These are phyloP conservation scores for Nansenia antarctica DNA, from an alignment of 2,113 vertebrate genomes.

Conservation along the genomic window DNA sequence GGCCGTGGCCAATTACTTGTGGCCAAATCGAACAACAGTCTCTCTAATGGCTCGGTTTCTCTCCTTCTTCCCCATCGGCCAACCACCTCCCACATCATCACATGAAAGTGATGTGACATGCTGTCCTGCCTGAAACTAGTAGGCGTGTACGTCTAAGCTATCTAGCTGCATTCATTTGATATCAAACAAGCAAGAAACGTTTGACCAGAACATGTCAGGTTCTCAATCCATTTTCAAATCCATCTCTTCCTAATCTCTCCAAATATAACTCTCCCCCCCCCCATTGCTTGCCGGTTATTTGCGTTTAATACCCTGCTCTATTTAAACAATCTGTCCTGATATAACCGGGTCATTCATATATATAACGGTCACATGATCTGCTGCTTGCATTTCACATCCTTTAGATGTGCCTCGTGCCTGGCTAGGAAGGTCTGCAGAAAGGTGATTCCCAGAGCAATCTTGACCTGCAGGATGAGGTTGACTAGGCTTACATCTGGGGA, in stretches of 20 bases:
- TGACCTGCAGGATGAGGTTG: background rate
- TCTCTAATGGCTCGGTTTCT: too few species aligned
- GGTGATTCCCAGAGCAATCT: background rate
- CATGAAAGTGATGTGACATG: too few species aligned
- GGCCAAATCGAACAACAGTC: too few species aligned
- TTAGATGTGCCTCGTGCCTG: background rate
- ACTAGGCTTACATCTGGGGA: conserved; percentile 89
- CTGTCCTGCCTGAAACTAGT: too few species aligned
- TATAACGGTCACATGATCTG: too few species aligned
- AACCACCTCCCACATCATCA: too few species aligned
- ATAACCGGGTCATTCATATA: too few species aligned
- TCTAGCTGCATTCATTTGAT: too few species aligned
- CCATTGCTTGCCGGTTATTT: conserved; percentile 19
- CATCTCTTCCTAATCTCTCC: conserved; percentile 14
- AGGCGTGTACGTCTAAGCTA: too few species aligned
- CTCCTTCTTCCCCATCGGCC: too few species aligned
- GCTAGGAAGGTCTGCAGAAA: background rate
- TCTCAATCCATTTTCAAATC: conserved; percentile 13
- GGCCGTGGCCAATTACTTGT: conserved; percentile 34
- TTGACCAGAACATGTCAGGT: too few species aligned
- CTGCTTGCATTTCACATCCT: background rate
- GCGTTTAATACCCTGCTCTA: conserved; percentile 8
- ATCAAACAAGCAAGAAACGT: too few species aligned
- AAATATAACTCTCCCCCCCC: background rate
- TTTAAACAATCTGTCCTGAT: background rate